Evolutionary conservation across 1,140 invertebrate genomes (phyloP).

Genomic region (Drosophila rhopaloa): DNA sequence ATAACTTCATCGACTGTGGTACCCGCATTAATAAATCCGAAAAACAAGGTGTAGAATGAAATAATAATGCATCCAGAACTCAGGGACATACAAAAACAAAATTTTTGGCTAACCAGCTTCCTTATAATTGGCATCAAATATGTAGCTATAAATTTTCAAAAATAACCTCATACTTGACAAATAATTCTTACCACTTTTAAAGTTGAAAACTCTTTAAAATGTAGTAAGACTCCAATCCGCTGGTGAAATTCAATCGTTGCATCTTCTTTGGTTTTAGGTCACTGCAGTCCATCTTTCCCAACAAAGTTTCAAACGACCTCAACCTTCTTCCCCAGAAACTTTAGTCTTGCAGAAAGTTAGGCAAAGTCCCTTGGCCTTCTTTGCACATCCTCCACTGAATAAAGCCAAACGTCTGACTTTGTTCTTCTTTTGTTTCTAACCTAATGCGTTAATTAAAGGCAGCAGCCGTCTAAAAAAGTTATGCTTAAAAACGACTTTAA

Average conservation of each 20-base stretch:
- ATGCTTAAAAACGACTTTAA: constrained; percentile 42
- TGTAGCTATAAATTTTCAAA: constrained; percentile 8
- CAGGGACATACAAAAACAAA: constrained; percentile 14
- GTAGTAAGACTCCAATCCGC: background rate
- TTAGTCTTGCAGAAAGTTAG: constrained; percentile 43
- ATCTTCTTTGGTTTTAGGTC: constrained; percentile 9
- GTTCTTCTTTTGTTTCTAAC: constrained; percentile 26
- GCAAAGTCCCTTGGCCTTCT: constrained; percentile 32
- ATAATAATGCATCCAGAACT: constrained; percentile 42
- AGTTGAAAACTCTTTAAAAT: background rate
- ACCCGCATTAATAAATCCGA: constrained; percentile 36
- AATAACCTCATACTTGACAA: constrained; percentile 17
- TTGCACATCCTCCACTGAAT: constrained; percentile 28
- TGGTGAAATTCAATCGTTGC: constrained; percentile 6
- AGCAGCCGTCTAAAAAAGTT: constrained; percentile 40
- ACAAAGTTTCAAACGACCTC: constrained; percentile 31
- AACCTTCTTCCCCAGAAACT: constrained; percentile 1
- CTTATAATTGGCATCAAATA: constrained; percentile 30
- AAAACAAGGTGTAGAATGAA: constrained; percentile 40
- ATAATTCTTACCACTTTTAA: constrained; percentile 15
- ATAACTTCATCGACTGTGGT: constrained; percentile 21
- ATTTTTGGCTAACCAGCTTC: constrained; percentile 8
- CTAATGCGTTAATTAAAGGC: constrained; percentile 55
- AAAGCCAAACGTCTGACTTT: constrained; percentile 13
- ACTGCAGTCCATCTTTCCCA: constrained; percentile 8